Percentiles rank a stretch among this genome's conserved stretches.
These are phyloP conservation scores for Pachycephus smyrnensis DNA, from an alignment of 2,888 invertebrate genomes.

Conservation along the genomic window DNA sequence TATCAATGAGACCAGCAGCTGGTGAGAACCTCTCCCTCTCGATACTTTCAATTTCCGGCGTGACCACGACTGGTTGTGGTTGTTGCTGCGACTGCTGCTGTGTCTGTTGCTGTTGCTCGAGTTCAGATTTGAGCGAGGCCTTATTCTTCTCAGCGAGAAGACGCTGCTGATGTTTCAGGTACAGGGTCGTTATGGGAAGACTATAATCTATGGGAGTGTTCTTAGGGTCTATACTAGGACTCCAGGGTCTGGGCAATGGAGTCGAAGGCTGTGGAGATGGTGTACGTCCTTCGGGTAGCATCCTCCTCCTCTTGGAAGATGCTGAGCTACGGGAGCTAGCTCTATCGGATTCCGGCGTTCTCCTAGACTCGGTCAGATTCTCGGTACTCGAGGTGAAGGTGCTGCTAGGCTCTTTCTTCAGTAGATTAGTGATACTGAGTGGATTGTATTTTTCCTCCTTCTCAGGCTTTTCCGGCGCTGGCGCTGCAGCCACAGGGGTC, in stretches of 20 bases:
- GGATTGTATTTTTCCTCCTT: slow-evolving; percentile 62
- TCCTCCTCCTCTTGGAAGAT: slow-evolving; percentile 58
- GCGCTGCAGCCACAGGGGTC: slow-evolving; percentile 12
- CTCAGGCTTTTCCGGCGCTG: slow-evolving; percentile 38
- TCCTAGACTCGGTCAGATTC: slow-evolving; percentile 62
- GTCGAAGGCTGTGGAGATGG: slow-evolving; percentile 57
- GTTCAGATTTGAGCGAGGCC: slow-evolving; percentile 27
- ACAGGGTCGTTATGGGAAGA: slow-evolving; percentile 90
- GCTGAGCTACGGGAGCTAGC: slow-evolving; percentile 60
- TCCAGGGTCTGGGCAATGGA: slow-evolving; percentile 59
- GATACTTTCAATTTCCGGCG: slow-evolving; percentile 16
- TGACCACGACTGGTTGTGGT: slow-evolving; percentile 50
- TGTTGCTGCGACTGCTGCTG: slow-evolving; percentile 63
- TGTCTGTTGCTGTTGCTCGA: slow-evolving; percentile 39
- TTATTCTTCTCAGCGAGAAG: slow-evolving; percentile 75
- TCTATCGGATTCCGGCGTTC: slow-evolving; percentile 70
- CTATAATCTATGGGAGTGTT: slow-evolving; percentile 78
- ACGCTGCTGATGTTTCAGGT: slow-evolving; percentile 86
- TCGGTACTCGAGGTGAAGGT: slow-evolving; percentile 58
- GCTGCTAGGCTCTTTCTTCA: slow-evolving; percentile 60
- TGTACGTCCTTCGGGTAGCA: slow-evolving; percentile 61
- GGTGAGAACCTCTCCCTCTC: slow-evolving; percentile 57
- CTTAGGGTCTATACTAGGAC: slow-evolving; percentile 58
- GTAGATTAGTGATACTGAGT: slow-evolving; percentile 60
- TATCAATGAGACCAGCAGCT: slow-evolving; percentile 62